Evolutionary conservation across 2,888 invertebrate species (phyloP), one percentile per base, ranked within the genome.

Genomic region (Campoletis raptor): DNA sequence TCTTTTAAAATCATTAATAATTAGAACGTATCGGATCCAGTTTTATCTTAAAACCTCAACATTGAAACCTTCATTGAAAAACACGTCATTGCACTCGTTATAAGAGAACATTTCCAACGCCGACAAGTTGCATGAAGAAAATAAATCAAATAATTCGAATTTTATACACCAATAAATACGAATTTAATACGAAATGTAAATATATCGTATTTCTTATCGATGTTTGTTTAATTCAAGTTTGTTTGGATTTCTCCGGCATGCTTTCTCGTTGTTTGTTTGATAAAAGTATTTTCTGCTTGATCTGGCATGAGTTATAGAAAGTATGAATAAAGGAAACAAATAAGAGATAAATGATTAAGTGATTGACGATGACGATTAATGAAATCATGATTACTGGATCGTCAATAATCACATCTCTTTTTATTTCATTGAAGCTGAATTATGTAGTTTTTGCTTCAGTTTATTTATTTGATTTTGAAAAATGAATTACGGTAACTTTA

Each of bases 401-500:
- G 36, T 7, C 7, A 40, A 37, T 21, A 52, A 37, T 57, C 54
- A 30, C 40, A 3, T 21, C 18, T 57, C 52, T 37, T 21, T 73
- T 7, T 57, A n/a, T 73, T 15, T 76, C 48, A 5, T 6, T 18
- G 24, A 66, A 37, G 37, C 21, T 1, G 2, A 7, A 48, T 66
- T 0, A 37, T 48, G 48, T 48, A 9, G 24, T 81, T 45, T 48
- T 8, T 36, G 70, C 9, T 10, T 52, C 12, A 2, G 52, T 42
- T 37, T 37, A 7, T 74, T 30, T 54, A 36, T 30, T 70, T 37
- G 8, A 37, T 42, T 24, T 37, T 37, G 12, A 37, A 2, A 12
- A 36, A 77, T 64, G 9, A 42, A 21, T 72, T 40, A 67, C 54
- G 78, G 52, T 78, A 48, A 78, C 64, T 54, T 67, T 83, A 86